phyloP scores from a whole-genome alignment of 2,888 invertebrate species.

The Pseudolycoriella hygida region DNA sequence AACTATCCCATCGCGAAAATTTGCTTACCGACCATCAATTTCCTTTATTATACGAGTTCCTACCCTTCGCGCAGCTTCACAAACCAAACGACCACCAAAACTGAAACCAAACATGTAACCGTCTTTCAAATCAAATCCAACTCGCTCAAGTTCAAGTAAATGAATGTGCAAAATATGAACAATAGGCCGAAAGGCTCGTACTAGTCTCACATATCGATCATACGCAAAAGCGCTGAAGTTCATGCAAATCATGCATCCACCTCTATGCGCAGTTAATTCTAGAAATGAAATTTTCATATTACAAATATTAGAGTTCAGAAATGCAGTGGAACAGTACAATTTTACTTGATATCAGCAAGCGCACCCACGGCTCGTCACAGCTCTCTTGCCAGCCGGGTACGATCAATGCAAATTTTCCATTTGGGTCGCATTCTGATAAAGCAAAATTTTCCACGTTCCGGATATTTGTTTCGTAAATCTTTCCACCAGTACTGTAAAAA shows the following conservation, averaged over 20 bases:
- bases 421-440: conserved; percentile 14
- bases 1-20: not conserved
- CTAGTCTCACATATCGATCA: conserved; percentile 14
- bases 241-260: conserved; percentile 24
- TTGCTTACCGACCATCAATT: conserved; percentile 20
- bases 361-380: conserved; percentile 21
- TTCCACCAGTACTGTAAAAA: conserved; percentile 3
- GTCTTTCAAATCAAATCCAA: conserved; percentile 18
- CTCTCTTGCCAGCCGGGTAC: conserved; percentile 25
- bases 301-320: not conserved
- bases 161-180: conserved; percentile 17
- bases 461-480: conserved; percentile 8
- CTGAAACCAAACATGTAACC: conserved; percentile 27
- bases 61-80: conserved; percentile 19
- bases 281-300: conserved; percentile 5
- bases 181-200: conserved; percentile 18
- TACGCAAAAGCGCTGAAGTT: conserved; percentile 20
- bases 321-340: not conserved
- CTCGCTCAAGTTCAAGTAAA: conserved; percentile 15
- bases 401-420: conserved; percentile 23
- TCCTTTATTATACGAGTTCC: conserved; percentile 17
- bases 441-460: conserved; percentile 8
- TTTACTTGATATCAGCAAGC: conserved; percentile 19
- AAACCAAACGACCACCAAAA: conserved; percentile 24
- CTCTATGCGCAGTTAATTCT: conserved; percentile 22